Evolutionary conservation across 1,140 invertebrate species (phyloP).

Genomic region (Neotoxoptera formosana): DNA sequence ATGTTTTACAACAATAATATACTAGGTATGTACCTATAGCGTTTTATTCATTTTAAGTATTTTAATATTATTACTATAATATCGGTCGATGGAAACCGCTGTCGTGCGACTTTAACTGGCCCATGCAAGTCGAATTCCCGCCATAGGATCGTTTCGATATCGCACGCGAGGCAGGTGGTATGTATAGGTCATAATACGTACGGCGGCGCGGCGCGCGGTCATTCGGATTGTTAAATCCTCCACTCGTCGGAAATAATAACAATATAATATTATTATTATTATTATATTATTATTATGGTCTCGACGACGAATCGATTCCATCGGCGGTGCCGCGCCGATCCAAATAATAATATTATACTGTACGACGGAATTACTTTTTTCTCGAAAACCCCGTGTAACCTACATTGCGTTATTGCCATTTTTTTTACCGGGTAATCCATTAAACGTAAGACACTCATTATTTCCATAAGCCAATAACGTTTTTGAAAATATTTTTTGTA

Average conservation of each 20-base stretch:
- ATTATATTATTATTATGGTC: background rate
- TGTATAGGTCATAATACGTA: background rate
- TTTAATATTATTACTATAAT: no score
- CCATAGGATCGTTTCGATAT: background rate
- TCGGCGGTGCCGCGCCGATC: background rate
- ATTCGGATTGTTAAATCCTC: background rate
- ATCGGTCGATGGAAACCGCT: background rate
- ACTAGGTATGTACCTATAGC: background rate
- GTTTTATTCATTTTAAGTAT: background rate
- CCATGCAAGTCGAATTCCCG: no score
- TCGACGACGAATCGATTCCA: background rate
- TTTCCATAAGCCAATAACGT: background rate
- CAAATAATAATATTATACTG: background rate
- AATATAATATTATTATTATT: constrained; percentile 6
- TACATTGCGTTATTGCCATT: background rate
- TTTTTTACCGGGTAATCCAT: background rate
- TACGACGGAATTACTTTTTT: background rate
- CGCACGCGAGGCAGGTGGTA: background rate
- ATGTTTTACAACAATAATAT: background rate
- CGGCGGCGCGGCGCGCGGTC: background rate
- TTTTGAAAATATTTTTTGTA: background rate
- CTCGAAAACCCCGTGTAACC: background rate
- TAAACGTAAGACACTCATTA: no score
- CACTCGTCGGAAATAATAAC: background rate
- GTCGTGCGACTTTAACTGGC: no score